A percentile compares a stretch with the other conserved stretches of the same genome.
phyloP scores from a whole-genome alignment of 2,888 invertebrate genomes.

The Gibbula magus region DNA sequence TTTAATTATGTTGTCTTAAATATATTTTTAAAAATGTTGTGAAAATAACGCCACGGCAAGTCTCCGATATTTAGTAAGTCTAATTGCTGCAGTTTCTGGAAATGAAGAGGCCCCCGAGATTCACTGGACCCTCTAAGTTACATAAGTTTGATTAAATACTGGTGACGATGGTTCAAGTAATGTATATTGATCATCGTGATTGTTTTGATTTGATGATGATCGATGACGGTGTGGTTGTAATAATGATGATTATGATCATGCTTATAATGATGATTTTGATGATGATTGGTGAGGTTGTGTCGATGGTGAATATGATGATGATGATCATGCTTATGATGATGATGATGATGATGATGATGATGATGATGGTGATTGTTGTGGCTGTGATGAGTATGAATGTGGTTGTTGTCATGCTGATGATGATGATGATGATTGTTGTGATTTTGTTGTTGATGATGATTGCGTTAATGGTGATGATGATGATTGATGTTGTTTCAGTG shows the following conservation, averaged over 20 bases:
- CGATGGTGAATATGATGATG: slow-evolving; percentile 27
- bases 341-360: slow-evolving; percentile 32
- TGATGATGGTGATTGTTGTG: slow-evolving; percentile 23
- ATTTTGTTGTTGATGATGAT: slow-evolving; percentile 21
- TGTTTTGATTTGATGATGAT: not conserved
- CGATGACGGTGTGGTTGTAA: slow-evolving; percentile 2
- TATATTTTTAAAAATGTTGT: too few relatives aligned
- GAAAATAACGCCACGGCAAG: too few relatives aligned
- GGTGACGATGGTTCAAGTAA: not conserved
- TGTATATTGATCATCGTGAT: not conserved
- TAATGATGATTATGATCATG: slow-evolving; percentile 15
- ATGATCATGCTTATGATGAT: slow-evolving; percentile 12
- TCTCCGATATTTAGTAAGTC: too few relatives aligned
- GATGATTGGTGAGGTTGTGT: slow-evolving; percentile 3
- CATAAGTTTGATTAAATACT: too few relatives aligned
- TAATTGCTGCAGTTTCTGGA: too few relatives aligned
- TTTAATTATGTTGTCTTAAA: too few relatives aligned
- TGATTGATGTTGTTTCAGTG: not conserved
- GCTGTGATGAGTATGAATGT: slow-evolving; percentile 15
- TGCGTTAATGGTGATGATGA: slow-evolving; percentile 20
- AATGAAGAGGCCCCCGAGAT: too few relatives aligned
- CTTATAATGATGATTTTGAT: too few relatives aligned
- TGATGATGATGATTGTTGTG: slow-evolving; percentile 19
- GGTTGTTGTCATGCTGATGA: not conserved
- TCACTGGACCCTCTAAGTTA: too few relatives aligned